Conservation (phyloP, 2,888 invertebrate genomes). For the Diaperis boleti region DNA sequence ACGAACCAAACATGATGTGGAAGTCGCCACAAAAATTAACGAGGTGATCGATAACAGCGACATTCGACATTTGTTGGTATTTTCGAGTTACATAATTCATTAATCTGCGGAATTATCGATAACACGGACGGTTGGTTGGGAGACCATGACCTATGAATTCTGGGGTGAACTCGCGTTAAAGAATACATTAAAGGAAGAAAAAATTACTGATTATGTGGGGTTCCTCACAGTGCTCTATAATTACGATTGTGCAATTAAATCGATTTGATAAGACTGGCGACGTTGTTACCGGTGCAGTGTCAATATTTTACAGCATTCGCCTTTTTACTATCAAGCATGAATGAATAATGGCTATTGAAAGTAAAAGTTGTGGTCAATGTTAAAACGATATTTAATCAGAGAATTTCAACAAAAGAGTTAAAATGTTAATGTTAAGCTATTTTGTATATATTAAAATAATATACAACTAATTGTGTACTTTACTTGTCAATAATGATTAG, state of each 20-base stretch:
- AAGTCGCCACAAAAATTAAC: conserved; percentile 11
- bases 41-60: conserved; percentile 7
- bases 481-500: too few species aligned
- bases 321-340: conserved; percentile 7
- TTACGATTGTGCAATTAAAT: conserved; percentile 15
- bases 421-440: too few species aligned
- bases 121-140: not conserved
- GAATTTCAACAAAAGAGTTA: too few species aligned
- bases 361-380: too few species aligned
- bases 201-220: conserved; percentile 1
- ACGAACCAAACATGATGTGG: not conserved
- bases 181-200: conserved; percentile 1
- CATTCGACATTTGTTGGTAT: conserved; percentile 22
- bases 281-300: not conserved
- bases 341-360: conserved; percentile 12
- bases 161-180: conserved; percentile 1
- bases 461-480: too few species aligned
- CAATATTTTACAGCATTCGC: conserved; percentile 8
- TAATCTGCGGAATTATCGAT: conserved; percentile 10
- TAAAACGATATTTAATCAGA: too few species aligned
- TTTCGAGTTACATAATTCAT: conserved; percentile 16
- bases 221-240: not conserved
- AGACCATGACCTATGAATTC: conserved; percentile 14
- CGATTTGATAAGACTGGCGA: conserved; percentile 10
- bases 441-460: too few species aligned